Percentiles rank a stretch among this genome's conserved stretches.
Conservation (phyloP, 2,888 invertebrate genomes). For the Griposia aprilina region DNA sequence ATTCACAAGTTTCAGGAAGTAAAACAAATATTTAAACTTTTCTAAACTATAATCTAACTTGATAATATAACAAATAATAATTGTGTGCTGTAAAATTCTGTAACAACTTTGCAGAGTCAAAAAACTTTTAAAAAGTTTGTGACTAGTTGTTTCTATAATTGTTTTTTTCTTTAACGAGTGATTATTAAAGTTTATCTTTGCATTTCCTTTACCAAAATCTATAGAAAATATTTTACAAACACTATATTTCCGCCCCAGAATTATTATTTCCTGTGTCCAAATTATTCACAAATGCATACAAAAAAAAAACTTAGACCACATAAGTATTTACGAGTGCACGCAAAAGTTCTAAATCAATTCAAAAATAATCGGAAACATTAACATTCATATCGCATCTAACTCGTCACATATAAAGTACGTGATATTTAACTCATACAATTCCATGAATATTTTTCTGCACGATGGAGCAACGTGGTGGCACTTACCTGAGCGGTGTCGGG, state of each 20-base stretch:
- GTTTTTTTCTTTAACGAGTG: background rate
- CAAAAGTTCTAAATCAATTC: constrained; percentile 41
- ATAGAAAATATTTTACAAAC: background rate
- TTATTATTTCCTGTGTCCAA: background rate
- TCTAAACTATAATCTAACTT: background rate
- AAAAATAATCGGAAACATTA: constrained; percentile 45
- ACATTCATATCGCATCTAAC: constrained; percentile 34
- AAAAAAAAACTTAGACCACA: background rate
- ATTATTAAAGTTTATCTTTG: background rate
- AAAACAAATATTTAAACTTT: background rate
- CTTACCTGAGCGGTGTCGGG: constrained; percentile 74
- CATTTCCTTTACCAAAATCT: background rate
- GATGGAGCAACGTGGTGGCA: constrained; percentile 54
- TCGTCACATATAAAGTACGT: constrained; percentile 44
- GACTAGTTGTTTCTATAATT: too few relatives aligned
- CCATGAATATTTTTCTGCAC: constrained; percentile 61
- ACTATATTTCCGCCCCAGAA: background rate
- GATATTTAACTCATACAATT: constrained; percentile 44
- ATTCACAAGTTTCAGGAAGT: constrained; percentile 7
- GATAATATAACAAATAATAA: background rate
- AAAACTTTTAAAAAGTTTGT: constrained; percentile 20
- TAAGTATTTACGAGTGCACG: constrained; percentile 14
- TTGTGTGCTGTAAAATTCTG: background rate
- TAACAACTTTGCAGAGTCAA: background rate
- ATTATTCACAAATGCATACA: background rate